Evolutionary conservation across 2,113 vertebrate genomes (phyloP).

Genomic region (Phaethornis superciliosus): DNA sequence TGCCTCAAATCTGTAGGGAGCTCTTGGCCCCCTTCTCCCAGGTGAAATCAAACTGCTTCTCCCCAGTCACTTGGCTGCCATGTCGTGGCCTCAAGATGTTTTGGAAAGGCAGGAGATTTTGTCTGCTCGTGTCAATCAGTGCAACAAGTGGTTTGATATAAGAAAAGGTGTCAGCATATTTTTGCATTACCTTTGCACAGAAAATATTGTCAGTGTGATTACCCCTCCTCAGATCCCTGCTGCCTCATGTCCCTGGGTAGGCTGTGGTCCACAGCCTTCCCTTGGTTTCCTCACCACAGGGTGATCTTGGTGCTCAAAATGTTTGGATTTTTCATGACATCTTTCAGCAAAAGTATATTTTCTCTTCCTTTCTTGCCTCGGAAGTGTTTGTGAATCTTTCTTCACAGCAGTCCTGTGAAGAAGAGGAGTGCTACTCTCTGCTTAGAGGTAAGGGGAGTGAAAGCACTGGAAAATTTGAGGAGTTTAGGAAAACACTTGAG

Average conservation of each 20-base stretch:
- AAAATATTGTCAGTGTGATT: not conserved
- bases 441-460: not conserved
- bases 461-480: not conserved
- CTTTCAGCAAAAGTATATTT: not conserved
- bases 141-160: accelerated
- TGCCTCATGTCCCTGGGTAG: not conserved
- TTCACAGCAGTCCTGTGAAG: not conserved
- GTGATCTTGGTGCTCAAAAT: not conserved
- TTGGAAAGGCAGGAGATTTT: not conserved
- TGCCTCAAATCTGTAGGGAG: not conserved
- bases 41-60: accelerated
- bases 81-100: not conserved
- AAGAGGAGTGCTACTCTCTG: not conserved
- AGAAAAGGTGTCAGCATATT: not conserved
- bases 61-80: not conserved
- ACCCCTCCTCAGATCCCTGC: not conserved
- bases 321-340: not conserved
- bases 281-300: not conserved
- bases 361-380: not conserved
- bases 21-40: not conserved
- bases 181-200: not conserved
- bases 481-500: not conserved
- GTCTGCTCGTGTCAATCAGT: not conserved
- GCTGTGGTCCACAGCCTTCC: not conserved
- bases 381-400: not conserved